Evolutionary conservation across 2,797 vertebrate species (phyloP), one percentile per base, ranked within the genome.

Genomic region (Xerus rutilus): DNA sequence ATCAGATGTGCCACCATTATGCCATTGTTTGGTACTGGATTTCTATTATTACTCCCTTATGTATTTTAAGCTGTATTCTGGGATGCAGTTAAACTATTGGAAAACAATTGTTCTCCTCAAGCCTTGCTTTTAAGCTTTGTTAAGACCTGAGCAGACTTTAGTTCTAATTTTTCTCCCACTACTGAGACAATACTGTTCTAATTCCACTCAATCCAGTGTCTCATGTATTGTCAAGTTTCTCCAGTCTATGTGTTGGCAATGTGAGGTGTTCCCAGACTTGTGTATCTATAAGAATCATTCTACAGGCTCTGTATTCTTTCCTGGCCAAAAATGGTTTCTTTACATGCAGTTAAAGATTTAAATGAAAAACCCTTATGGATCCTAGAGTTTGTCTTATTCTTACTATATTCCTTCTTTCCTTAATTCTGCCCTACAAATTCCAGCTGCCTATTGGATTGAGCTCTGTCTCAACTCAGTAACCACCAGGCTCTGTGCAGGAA

Each of bases 41-140:
- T 96, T 91, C 92, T 45, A 17, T 86, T 73, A 73, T 57, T 96
- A 72, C 45, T 92, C 3, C 18, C 23, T 70, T 90, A 65, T 32
- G 32, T 81, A 39, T 70, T 78, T 84, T 67, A 12, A 85, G 30
- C 3, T 83, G 83, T 89, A n/a, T 49, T 87, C 72, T 94, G 77
- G 12, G 35, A 73, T 47, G 4, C 28, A 67, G 2, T 83, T 79
- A 83, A 28, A 65, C 84, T 89, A 32, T 49, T 93, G 64, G 45
- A 65, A 84, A 86, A 90, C 67, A 82, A 1, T 78, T 83, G 14
- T 47, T 86, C 2, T 96, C 59, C 74, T 81, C 49, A 85, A n/a
- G 39, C 43, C 67, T 92, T 92, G 32, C 47, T 52, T 96, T 73
- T 65, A 78, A 32, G 23, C 21, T 54, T 70, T 81, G 8, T 76